A percentile compares a stretch with the other conserved stretches of the same genome.
phyloP scores from a whole-genome alignment of 2,888 invertebrate species.

The Drosophila subquinaria region DNA sequence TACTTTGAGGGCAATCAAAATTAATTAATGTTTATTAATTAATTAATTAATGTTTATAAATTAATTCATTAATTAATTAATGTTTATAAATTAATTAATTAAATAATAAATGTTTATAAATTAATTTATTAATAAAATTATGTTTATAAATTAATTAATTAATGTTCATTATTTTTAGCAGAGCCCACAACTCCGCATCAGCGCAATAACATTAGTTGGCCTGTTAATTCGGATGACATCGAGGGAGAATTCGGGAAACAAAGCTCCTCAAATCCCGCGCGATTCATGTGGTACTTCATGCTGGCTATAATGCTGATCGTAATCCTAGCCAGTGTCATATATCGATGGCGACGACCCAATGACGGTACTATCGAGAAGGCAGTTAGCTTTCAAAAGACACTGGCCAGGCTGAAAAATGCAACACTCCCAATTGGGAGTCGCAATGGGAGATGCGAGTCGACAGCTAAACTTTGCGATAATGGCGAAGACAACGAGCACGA shows the following conservation, averaged over 20 bases:
- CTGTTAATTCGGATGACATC: slow-evolving; percentile 43
- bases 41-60: too few relatives aligned
- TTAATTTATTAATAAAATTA: too few relatives aligned
- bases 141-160: too few relatives aligned
- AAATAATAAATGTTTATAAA: too few relatives aligned
- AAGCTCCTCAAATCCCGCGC: slow-evolving; percentile 25
- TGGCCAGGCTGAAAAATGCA: slow-evolving; percentile 34
- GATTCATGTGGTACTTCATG: slow-evolving; percentile 40
- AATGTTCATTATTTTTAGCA: neutral
- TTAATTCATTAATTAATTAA: too few relatives aligned
- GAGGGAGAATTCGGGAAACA: slow-evolving; percentile 30
- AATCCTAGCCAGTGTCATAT: slow-evolving; percentile 29
- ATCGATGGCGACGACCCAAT: slow-evolving; percentile 41
- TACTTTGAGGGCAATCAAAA: neutral
- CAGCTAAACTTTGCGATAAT: slow-evolving; percentile 29
- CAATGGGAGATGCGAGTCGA: neutral
- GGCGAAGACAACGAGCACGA: slow-evolving; percentile 36
- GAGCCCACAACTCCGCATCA: slow-evolving; percentile 6
- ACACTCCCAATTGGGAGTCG: neutral
- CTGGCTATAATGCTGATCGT: slow-evolving; percentile 47
- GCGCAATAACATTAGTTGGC: slow-evolving; percentile 38
- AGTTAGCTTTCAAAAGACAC: slow-evolving; percentile 47
- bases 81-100: too few relatives aligned
- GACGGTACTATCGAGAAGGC: slow-evolving; percentile 36
- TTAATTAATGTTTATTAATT: too few relatives aligned